Percentiles rank a stretch among this genome's conserved stretches.
phyloP scores from a whole-genome alignment of 1,140 invertebrate genomes.

The Bilobella aurantiaca region DNA sequence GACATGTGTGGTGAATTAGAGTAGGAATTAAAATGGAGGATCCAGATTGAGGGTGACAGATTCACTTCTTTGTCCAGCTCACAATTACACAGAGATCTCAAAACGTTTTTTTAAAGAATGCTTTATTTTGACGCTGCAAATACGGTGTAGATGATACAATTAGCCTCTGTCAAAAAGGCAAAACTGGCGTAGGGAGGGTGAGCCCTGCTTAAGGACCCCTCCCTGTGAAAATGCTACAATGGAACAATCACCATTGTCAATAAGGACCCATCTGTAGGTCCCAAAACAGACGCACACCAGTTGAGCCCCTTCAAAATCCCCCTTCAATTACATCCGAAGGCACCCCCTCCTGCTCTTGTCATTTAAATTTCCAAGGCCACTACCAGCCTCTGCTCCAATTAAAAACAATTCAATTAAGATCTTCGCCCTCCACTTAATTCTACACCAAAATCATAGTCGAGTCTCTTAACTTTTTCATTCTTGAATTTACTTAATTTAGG shows the following conservation, averaged over 20 bases:
- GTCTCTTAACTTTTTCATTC: background rate
- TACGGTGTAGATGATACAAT: background rate
- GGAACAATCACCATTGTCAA: background rate
- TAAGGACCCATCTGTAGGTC: background rate
- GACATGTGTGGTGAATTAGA: constrained; percentile 32
- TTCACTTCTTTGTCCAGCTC: background rate
- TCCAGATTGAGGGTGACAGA: no score
- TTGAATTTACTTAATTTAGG: no score
- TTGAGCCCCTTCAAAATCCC: background rate
- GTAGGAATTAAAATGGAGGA: background rate
- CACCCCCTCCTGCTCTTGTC: constrained; percentile 4
- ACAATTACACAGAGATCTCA: no score
- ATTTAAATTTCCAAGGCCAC: background rate
- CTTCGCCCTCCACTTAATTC: background rate
- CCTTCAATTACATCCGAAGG: background rate
- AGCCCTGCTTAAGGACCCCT: background rate
- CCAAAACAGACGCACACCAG: background rate
- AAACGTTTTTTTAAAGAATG: no score
- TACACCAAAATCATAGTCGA: background rate
- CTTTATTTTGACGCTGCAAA: no score
- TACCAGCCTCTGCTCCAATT: background rate
- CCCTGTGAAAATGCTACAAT: background rate
- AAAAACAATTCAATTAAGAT: background rate
- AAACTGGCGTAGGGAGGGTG: constrained; percentile 2
- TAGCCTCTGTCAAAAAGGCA: constrained; percentile 4